A percentile compares a stretch with the other conserved stretches of the same genome.
Conservation (phyloP, 1,140 invertebrate species). For the Zaprionus tsacasi region DNA sequence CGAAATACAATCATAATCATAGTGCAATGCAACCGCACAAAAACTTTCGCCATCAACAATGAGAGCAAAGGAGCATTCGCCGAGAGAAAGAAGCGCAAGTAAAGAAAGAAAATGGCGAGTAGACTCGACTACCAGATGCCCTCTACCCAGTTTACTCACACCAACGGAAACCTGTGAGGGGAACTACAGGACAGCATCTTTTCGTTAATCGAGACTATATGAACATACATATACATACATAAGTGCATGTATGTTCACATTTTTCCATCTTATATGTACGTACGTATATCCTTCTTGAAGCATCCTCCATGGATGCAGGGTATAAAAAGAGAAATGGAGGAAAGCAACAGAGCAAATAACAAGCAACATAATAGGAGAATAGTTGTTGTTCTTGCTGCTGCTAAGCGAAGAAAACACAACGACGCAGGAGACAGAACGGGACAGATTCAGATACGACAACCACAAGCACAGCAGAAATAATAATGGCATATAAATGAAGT, state of each 20-base stretch:
- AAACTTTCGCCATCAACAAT: constrained; percentile 77
- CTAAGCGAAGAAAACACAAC: constrained; percentile 31
- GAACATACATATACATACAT: background rate
- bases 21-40: constrained; percentile 62
- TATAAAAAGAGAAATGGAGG: constrained; percentile 12
- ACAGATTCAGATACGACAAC: constrained; percentile 45
- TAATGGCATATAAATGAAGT: constrained; percentile 82
- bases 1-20: constrained; percentile 81
- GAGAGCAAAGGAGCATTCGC: constrained; percentile 12
- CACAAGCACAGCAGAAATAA: constrained; percentile 69
- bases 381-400: constrained; percentile 27
- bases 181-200: background rate
- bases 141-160: background rate
- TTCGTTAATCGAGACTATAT: background rate
- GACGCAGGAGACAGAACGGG: constrained; percentile 10
- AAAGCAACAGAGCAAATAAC: constrained; percentile 59
- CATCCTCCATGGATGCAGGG: background rate
- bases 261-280: background rate
- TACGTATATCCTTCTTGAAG: background rate
- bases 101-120: constrained; percentile 1
- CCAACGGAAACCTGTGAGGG: background rate
- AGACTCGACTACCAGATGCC: background rate
- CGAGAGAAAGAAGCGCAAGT: background rate
- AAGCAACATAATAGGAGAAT: constrained; percentile 70
- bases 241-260: background rate